These are phyloP conservation scores for Phataginus tetradactyla DNA, from an alignment of 2,797 vertebrate genomes.

Conservation along the genomic window DNA sequence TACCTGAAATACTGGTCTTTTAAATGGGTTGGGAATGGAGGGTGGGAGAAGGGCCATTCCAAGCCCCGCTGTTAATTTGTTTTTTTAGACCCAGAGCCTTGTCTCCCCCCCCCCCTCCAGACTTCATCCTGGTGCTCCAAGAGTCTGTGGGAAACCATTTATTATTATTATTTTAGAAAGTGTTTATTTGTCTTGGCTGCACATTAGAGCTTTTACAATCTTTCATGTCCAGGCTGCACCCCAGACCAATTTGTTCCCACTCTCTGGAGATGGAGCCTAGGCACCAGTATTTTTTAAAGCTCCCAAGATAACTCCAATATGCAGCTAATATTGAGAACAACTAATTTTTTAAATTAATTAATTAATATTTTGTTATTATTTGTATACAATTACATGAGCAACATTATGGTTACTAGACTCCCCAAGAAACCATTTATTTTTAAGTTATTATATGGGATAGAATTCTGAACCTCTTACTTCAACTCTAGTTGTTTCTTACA, in stretches of 20 bases:
- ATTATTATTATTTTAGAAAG: neutral
- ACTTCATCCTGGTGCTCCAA: neutral
- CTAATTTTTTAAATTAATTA: neutral
- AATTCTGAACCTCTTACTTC: neutral
- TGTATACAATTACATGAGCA: too few relatives aligned
- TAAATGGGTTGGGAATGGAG: neutral
- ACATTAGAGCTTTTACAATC: neutral
- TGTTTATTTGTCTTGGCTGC: neutral
- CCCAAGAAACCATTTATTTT: neutral
- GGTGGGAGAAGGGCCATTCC: neutral
- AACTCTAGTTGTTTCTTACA: neutral
- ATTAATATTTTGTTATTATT: too few relatives aligned
- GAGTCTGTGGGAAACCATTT: neutral
- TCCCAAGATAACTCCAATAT: neutral
- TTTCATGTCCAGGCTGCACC: neutral
- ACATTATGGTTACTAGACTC: too few relatives aligned
- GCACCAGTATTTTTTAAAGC: neutral
- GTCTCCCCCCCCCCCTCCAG: too few relatives aligned
- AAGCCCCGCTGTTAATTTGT: neutral
- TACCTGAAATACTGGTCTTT: neutral
- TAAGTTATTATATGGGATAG: neutral
- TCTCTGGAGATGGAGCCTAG: neutral
- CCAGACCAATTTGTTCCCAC: conserved; percentile 23
- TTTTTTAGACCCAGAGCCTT: too few relatives aligned
- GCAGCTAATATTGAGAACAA: neutral